Evolutionary conservation across 1,140 invertebrate species (phyloP).

Genomic region (Mylabris phalerata): DNA sequence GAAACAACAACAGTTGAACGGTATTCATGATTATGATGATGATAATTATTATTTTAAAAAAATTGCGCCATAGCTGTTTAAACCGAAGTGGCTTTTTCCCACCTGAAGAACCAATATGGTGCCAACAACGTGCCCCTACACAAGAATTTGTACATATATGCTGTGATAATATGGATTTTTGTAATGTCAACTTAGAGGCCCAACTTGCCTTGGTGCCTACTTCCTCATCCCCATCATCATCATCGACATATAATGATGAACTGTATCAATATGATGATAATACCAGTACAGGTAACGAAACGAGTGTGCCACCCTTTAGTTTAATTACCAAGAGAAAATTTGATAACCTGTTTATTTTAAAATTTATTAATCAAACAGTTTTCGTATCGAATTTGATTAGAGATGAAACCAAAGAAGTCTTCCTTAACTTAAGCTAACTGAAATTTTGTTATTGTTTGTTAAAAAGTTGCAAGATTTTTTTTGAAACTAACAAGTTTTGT

Average conservation of each 20-base stretch:
- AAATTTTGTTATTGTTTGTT: too few relatives aligned
- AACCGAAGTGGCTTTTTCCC: conserved; percentile 61
- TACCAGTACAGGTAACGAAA: conserved; percentile 27
- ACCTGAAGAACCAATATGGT: conserved; percentile 60
- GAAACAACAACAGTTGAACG: too few relatives aligned
- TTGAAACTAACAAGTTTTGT: too few relatives aligned
- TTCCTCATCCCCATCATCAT: not conserved
- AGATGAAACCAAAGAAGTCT: too few relatives aligned
- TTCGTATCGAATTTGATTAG: too few relatives aligned
- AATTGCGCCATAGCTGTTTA: conserved; percentile 54
- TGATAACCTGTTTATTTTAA: not conserved
- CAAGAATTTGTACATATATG: conserved; percentile 39
- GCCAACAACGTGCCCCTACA: conserved; percentile 47
- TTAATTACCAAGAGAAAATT: not conserved
- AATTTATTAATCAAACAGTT: too few relatives aligned
- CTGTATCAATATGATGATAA: not conserved
- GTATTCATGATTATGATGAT: too few relatives aligned
- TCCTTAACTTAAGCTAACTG: too few relatives aligned
- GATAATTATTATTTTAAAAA: not conserved
- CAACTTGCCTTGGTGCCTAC: conserved; percentile 12
- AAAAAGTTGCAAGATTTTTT: too few relatives aligned
- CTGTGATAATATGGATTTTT: conserved; percentile 60
- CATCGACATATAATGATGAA: not conserved
- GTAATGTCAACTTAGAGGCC: conserved; percentile 52
- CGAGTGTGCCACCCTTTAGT: conserved; percentile 23